A percentile compares a stretch with the other conserved stretches of the same genome.
These are phyloP conservation scores for Cyprinodon diabolis DNA, from an alignment of 2,797 vertebrate genomes.

Conservation along the genomic window DNA sequence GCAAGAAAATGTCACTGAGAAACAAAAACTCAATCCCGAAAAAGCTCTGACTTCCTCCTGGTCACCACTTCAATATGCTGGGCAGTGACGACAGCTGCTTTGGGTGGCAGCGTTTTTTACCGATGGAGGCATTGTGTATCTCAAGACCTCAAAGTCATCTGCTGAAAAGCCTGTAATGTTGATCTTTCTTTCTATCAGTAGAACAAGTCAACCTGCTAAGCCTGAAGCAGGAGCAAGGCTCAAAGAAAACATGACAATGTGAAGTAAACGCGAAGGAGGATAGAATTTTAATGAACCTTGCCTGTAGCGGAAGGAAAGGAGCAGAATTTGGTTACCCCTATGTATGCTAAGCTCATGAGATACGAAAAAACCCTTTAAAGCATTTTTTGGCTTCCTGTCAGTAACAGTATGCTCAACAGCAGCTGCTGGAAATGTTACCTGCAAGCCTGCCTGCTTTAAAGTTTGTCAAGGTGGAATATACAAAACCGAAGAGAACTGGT, in stretches of 20 bases:
- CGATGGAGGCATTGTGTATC: constrained; percentile 54
- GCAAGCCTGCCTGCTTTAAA: constrained; percentile 36
- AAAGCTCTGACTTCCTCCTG: constrained; percentile 65
- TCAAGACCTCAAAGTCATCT: constrained; percentile 60
- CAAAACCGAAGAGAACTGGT: constrained; percentile 17
- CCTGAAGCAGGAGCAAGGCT: constrained; percentile 42
- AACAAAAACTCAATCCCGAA: constrained; percentile 60
- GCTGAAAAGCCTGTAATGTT: constrained; percentile 46
- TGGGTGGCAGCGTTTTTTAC: constrained; percentile 45
- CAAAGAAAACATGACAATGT: constrained; percentile 21
- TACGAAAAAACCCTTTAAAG: constrained; percentile 44
- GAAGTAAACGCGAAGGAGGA: constrained; percentile 4
- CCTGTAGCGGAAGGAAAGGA: constrained; percentile 31
- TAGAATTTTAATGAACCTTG: constrained; percentile 49
- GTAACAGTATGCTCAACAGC: constrained; percentile 42
- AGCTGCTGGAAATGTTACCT: constrained; percentile 42
- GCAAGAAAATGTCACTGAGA: constrained; percentile 61
- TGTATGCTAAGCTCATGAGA: constrained; percentile 27
- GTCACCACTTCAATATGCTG: constrained; percentile 57
- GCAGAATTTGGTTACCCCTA: constrained; percentile 45
- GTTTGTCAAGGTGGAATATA: constrained; percentile 33
- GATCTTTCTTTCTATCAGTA: constrained; percentile 51
- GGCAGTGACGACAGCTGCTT: constrained; percentile 46
- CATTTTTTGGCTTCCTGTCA: constrained; percentile 61
- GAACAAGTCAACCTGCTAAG: constrained; percentile 39